Conservation (phyloP, 2,797 vertebrate genomes). For the Eulemur albifrons region DNA sequence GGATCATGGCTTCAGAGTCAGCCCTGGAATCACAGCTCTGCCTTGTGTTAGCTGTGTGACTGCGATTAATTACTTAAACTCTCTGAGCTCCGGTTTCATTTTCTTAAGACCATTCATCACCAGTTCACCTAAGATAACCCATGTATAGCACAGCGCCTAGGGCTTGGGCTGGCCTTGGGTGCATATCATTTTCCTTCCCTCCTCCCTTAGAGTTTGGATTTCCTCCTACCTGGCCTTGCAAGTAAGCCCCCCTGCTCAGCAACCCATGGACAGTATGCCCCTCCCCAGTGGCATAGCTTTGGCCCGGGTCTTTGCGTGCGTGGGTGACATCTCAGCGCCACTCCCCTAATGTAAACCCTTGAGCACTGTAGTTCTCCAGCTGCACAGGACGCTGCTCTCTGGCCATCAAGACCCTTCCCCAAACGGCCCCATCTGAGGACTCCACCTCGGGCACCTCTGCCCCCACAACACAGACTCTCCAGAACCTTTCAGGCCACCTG, state of each 20-base stretch:
- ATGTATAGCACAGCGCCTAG: background rate
- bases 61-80: background rate
- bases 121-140: background rate
- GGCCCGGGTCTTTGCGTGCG: background rate
- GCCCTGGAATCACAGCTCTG: background rate
- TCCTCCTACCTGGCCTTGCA: background rate
- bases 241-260: background rate
- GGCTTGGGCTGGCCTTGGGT: background rate
- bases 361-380: background rate
- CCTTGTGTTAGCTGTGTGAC: background rate
- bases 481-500: background rate
- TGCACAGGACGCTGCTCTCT: background rate
- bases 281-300: background rate
- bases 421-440: no score
- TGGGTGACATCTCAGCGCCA: background rate
- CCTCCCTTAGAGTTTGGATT: background rate
- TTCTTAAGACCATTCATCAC: background rate
- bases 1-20: background rate
- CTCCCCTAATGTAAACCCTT: background rate
- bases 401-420: background rate
- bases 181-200: background rate
- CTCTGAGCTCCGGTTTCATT: background rate
- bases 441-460: background rate
- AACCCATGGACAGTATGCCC: background rate
- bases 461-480: fast-evolving